Conservation (phyloP, 1,140 invertebrate genomes). For the Chrysopa pallens region DNA sequence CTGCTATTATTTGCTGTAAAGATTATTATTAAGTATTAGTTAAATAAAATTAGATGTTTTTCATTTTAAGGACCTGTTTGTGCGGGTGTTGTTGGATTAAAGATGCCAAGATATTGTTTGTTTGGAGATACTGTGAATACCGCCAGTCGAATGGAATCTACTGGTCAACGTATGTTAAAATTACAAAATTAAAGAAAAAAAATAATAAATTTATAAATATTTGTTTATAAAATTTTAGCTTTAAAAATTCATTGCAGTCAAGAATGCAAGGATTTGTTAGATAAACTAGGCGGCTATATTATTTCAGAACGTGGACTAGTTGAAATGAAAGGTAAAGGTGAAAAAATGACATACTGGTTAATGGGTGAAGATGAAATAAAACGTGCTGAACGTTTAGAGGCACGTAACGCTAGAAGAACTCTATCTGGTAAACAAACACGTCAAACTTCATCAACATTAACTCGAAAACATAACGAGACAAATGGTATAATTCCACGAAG, state of each 20-base stretch:
- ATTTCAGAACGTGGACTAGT: conserved; percentile 60
- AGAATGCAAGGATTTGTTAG: conserved; percentile 51
- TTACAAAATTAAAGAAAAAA: too few species aligned
- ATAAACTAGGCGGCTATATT: conserved; percentile 61
- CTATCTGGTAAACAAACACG: conserved; percentile 10
- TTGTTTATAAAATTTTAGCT: conserved; percentile 28
- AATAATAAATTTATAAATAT: too few species aligned
- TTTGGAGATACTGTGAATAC: conserved; percentile 89
- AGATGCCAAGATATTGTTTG: conserved; percentile 81
- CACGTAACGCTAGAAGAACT: conserved; percentile 26
- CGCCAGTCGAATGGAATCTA: conserved; percentile 86
- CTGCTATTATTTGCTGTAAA: too few species aligned
- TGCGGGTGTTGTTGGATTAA: conserved; percentile 73
- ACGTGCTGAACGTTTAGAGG: conserved; percentile 28
- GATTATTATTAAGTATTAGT: too few species aligned
- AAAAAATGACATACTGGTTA: conserved; percentile 75
- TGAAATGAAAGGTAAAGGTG: conserved; percentile 72
- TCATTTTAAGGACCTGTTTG: conserved; percentile 45
- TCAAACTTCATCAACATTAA: background rate
- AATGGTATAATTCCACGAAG: conserved; percentile 29
- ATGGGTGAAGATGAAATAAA: conserved; percentile 48
- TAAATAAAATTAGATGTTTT: background rate
- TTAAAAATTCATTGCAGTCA: conserved; percentile 72
- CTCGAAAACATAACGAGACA: conserved; percentile 10
- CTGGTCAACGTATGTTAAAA: conserved; percentile 43